Evolutionary conservation across 2,888 invertebrate species (phyloP), one percentile per base, ranked within the genome.

Genomic region (Drosophila mercatorum): DNA sequence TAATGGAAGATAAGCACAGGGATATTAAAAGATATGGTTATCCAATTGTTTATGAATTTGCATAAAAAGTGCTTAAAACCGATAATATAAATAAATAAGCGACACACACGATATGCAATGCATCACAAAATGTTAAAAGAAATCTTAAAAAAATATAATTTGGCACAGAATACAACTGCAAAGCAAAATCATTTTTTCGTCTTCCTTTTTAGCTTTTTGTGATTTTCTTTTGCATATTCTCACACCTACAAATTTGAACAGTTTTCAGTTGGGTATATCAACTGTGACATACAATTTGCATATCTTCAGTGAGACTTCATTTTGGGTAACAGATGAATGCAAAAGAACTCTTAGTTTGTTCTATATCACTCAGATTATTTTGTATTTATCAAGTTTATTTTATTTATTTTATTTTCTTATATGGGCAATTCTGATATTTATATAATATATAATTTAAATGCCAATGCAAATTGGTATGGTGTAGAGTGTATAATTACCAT

Each of bases 1-100:
- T 68, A 69, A 75, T 81, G 56, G 53, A 59, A 70, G 40, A 66
- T 63, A 72, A 83, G 75, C 74, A 76, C 57, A 64, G 36, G 51
- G 68, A 57, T 46, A 65, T 66, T 59, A 57, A 60, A 65, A 75
- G 68, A 56, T 67, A 62, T 36, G 14, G 40, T 7, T 12, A 11
- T 12, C 8, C 8, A 44, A 26, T 64, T 69, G 52, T 65, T 66
- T 65, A 51, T 17, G 49, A 68, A 73, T 17, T 17, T 17, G 17
- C 17, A 17, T 17, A 17, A 17, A 56, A 55, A 77, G 78, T 73
- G 64, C 73, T 66, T 43, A 28, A 58, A 56, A 36, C 34, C 64
- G 34, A 79, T 61, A 67, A 61, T 61, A 72, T 66, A 66, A 75
- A 80, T 62, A 80, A 67, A 76, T 67, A 46, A 38, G n/a, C 49